Evolutionary conservation across 1,140 invertebrate genomes (phyloP).

Genomic region (Druon quercuslanigerum): DNA sequence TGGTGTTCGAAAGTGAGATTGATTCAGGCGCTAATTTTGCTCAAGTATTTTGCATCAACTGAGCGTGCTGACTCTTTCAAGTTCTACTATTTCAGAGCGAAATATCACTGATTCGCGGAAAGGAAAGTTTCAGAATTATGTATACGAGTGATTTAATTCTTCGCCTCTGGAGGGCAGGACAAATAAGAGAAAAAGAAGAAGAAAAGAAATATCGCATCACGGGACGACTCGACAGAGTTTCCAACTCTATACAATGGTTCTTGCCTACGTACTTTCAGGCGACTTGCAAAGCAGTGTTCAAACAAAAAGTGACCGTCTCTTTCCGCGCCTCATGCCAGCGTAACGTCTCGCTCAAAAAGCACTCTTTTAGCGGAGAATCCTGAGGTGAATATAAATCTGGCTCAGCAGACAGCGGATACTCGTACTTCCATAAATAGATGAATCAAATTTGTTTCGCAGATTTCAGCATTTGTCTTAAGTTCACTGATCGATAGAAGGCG

Average conservation of each 20-base stretch:
- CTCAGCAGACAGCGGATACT: not conserved
- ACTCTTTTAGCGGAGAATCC: slow-evolving; percentile 25
- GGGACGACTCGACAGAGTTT: slow-evolving; percentile 27
- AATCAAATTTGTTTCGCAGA: not conserved
- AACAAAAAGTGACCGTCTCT: slow-evolving; percentile 30
- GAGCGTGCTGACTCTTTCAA: not conserved
- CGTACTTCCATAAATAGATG: not conserved
- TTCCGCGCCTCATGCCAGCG: slow-evolving; percentile 20
- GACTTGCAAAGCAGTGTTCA: slow-evolving; percentile 31
- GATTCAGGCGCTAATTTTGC: slow-evolving; percentile 2
- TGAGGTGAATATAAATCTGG: slow-evolving; percentile 20
- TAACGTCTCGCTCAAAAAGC: slow-evolving; percentile 24
- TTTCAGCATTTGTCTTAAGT: not conserved
- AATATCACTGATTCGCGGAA: slow-evolving; percentile 9
- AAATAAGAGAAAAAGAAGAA: not conserved
- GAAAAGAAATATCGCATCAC: slow-evolving; percentile 26
- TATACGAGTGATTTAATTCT: slow-evolving; percentile 31
- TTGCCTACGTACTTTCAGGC: slow-evolving; percentile 22
- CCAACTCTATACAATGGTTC: slow-evolving; percentile 30
- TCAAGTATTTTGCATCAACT: slow-evolving; percentile 10
- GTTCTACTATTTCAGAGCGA: not conserved
- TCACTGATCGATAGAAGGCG: too few relatives aligned
- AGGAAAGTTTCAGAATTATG: slow-evolving; percentile 25
- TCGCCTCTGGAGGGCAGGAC: slow-evolving; percentile 19
- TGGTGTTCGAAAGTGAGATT: slow-evolving; percentile 8